These are phyloP conservation scores for Magallana gigas DNA, from an alignment of 1,140 invertebrate species.

Conservation along the genomic window DNA sequence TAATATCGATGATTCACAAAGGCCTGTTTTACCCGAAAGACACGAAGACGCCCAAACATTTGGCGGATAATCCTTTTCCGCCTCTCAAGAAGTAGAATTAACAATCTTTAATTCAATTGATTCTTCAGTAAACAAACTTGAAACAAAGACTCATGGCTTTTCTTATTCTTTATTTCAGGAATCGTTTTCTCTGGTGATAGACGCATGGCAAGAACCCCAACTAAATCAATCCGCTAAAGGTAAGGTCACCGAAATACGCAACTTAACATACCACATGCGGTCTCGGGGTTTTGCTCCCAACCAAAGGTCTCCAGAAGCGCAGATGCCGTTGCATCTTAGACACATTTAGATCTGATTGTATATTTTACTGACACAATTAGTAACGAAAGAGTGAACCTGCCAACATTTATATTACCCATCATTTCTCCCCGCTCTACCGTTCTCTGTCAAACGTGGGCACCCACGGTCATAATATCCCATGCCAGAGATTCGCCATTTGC, in stretches of 20 bases:
- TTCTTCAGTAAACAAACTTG: conserved; percentile 19
- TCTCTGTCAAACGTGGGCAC: background rate
- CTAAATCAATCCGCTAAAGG: conserved; percentile 59
- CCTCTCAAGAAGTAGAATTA: conserved; percentile 2
- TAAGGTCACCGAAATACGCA: conserved; percentile 36
- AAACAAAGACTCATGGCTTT: conserved; percentile 15
- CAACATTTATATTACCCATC: background rate
- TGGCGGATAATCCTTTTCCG: background rate
- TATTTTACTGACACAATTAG: background rate
- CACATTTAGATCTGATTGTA: conserved; percentile 6
- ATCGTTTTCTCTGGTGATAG: conserved; percentile 63
- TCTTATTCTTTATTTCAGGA: conserved; percentile 57
- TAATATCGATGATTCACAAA: conserved; percentile 21
- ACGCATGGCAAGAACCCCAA: conserved; percentile 62
- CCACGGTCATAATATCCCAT: background rate
- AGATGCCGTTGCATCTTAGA: background rate
- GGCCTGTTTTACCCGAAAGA: background rate
- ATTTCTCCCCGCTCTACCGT: background rate
- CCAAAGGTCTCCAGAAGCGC: background rate
- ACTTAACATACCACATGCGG: background rate
- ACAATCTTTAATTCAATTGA: conserved; percentile 29
- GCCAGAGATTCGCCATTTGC: background rate
- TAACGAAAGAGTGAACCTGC: conserved; percentile 28
- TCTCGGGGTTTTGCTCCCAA: background rate
- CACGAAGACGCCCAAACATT: conserved; percentile 9